Conservation (phyloP, 2,113 vertebrate species). For the Trinectes maculatus region DNA sequence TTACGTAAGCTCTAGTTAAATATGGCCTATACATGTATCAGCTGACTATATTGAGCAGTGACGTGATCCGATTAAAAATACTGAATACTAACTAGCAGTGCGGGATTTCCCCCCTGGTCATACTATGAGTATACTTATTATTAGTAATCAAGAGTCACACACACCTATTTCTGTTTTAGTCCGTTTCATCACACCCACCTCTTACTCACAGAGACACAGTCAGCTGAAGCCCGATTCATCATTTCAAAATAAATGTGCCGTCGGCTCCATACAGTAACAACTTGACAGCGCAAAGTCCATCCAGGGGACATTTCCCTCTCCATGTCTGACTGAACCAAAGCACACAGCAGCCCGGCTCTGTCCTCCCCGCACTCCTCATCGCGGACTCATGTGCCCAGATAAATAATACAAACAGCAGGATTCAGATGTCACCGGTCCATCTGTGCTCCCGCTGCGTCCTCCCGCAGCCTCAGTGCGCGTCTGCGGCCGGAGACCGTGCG, state of each 20-base stretch:
- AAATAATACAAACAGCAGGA: constrained; percentile 20
- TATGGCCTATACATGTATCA: background rate
- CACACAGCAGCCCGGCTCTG: background rate
- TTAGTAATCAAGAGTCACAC: constrained; percentile 4
- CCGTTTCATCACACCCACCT: constrained; percentile 27
- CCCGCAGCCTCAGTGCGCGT: constrained; percentile 55
- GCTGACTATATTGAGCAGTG: background rate
- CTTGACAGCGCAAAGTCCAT: constrained; percentile 34
- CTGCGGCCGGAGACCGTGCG: constrained; percentile 40
- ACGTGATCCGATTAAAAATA: background rate
- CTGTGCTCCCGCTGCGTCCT: constrained; percentile 33
- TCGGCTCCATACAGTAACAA: constrained; percentile 13
- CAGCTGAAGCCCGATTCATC: constrained; percentile 4
- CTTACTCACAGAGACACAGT: constrained; percentile 6
- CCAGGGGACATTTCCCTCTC: constrained; percentile 9
- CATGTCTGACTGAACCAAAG: constrained; percentile 12
- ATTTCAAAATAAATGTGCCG: constrained; percentile 32
- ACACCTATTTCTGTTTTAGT: background rate
- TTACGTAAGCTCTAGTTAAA: background rate
- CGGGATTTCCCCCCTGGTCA: background rate
- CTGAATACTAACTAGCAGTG: background rate
- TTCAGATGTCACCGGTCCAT: constrained; percentile 38
- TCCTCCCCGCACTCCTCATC: background rate
- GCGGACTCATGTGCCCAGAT: background rate
- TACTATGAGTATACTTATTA: background rate